phyloP scores from a whole-genome alignment of 2,888 invertebrate species.

The Ectemnius continuus region DNA sequence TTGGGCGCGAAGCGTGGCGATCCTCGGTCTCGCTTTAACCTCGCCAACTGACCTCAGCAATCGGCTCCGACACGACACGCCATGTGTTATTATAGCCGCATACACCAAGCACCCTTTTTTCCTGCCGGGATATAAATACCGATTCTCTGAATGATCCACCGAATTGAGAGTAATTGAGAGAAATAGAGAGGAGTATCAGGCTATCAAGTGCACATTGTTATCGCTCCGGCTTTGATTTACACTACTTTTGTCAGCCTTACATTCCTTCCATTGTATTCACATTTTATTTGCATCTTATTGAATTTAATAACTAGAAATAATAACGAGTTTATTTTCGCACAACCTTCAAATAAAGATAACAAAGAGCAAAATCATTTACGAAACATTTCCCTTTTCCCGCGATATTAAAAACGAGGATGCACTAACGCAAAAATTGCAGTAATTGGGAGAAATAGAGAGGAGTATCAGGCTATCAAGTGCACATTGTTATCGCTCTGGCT shows the following conservation, averaged over 20 bases:
- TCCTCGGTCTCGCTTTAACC: slow-evolving; percentile 55
- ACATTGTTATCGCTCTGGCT: too few species aligned
- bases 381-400: too few species aligned
- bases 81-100: slow-evolving; percentile 29
- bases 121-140: background rate
- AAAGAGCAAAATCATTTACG: too few species aligned
- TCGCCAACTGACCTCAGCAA: slow-evolving; percentile 48
- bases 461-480: too few species aligned
- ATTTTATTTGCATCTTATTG: background rate
- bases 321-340: too few species aligned
- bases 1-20: slow-evolving; percentile 39
- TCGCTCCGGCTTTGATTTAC: too few species aligned
- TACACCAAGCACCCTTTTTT: slow-evolving; percentile 4
- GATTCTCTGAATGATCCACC: background rate
- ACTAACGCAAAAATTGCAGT: too few species aligned
- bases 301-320: too few species aligned
- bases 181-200: background rate
- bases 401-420: too few species aligned
- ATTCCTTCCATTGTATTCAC: background rate
- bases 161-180: background rate
- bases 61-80: slow-evolving; percentile 33
- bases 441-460: background rate
- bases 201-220: too few species aligned
- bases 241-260: too few species aligned
- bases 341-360: too few species aligned